phyloP scores from a whole-genome alignment of 1,140 invertebrate species.

The Atta cephalotes region DNA sequence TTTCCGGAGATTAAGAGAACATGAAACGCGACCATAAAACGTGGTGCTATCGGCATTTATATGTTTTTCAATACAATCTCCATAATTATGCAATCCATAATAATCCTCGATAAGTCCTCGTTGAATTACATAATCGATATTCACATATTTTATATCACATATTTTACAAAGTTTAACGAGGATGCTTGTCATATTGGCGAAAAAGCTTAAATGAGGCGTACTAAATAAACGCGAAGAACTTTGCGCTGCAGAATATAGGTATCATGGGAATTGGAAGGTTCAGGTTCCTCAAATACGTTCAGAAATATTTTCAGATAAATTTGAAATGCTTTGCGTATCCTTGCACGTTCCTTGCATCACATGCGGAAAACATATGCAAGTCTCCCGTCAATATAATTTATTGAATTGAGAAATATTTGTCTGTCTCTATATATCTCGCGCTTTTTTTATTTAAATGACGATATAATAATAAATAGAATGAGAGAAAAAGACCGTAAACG shows the following conservation, averaged over 20 bases:
- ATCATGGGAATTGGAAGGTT: slow-evolving; percentile 20
- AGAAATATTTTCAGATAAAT: slow-evolving; percentile 38
- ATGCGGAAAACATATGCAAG: not conserved
- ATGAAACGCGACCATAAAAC: not conserved
- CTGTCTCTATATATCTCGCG: not conserved
- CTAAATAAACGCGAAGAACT: slow-evolving; percentile 27
- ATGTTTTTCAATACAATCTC: slow-evolving; percentile 3
- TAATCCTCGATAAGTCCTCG: slow-evolving; percentile 28
- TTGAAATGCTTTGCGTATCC: slow-evolving; percentile 19
- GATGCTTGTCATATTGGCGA: slow-evolving; percentile 30
- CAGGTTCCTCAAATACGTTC: slow-evolving; percentile 18
- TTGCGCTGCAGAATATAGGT: not conserved
- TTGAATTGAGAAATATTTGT: slow-evolving; percentile 14
- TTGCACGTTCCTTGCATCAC: not conserved
- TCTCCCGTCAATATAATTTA: not conserved
- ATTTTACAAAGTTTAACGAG: slow-evolving; percentile 50
- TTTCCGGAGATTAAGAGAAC: not conserved
- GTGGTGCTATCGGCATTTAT: not conserved
- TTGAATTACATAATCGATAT: not conserved
- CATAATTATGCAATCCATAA: slow-evolving; percentile 23
- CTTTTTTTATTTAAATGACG: not conserved
- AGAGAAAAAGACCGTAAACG: not conserved
- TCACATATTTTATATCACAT: slow-evolving; percentile 15
- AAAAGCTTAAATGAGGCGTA: slow-evolving; percentile 33
- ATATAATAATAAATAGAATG: not conserved